A percentile compares a stretch with the other conserved stretches of the same genome.
Conservation (phyloP, 2,113 vertebrate species). For the Myotis lucifugus region DNA sequence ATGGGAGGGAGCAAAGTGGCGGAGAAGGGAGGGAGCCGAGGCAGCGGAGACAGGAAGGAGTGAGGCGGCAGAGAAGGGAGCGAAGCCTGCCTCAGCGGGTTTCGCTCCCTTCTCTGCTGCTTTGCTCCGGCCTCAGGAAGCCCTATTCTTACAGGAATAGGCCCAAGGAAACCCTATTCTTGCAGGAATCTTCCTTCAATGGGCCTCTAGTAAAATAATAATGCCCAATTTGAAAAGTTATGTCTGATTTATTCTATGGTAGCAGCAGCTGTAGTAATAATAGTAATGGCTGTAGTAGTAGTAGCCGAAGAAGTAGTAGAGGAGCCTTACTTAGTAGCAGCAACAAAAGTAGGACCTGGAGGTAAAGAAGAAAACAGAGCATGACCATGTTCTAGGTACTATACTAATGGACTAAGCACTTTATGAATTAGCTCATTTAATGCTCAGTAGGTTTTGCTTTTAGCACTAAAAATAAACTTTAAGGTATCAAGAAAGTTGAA, state of each 20-base stretch:
- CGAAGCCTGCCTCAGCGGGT: no score
- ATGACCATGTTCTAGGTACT: neutral
- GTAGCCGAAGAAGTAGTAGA: neutral
- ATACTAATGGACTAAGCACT: neutral
- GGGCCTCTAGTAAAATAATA: neutral
- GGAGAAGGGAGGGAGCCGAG: no score
- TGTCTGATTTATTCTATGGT: neutral
- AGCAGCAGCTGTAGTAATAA: neutral
- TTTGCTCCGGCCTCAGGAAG: no score
- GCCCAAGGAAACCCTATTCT: no score
- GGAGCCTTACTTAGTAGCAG: neutral
- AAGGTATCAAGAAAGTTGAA: neutral
- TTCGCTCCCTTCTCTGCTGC: no score
- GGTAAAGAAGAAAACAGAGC: neutral
- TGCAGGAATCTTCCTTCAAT: no score
- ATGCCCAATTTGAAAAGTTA: neutral
- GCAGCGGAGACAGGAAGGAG: no score
- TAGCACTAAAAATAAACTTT: neutral
- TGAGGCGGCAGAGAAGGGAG: no score
- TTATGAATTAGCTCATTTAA: neutral
- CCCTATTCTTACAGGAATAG: no score
- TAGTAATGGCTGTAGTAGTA: neutral
- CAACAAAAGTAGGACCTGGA: neutral
- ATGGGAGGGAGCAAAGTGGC: no score
- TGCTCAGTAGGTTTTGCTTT: neutral